These are phyloP conservation scores for Pavo muticus DNA, from an alignment of 2,113 vertebrate genomes.

Conservation along the genomic window DNA sequence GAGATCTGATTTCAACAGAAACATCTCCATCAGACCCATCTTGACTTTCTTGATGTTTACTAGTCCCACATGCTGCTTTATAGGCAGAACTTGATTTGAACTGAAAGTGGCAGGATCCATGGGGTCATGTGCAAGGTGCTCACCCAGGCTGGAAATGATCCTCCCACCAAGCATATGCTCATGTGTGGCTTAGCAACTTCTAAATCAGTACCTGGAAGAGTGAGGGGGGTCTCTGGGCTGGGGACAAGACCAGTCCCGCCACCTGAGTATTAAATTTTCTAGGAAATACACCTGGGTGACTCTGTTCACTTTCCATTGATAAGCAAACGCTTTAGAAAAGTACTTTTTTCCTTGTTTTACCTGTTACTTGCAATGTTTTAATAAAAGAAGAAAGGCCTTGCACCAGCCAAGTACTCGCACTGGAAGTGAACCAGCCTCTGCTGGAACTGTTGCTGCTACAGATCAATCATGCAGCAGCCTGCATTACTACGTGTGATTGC, in stretches of 20 bases:
- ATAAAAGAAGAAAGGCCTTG: not conserved
- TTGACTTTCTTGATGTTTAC: not conserved
- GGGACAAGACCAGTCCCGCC: not conserved
- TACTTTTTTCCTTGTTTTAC: not conserved
- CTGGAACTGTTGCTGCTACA: not conserved
- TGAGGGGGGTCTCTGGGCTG: not conserved
- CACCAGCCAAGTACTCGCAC: not conserved
- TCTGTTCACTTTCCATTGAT: not conserved
- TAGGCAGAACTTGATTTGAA: not conserved
- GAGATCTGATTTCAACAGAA: not conserved
- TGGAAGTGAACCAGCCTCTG: not conserved
- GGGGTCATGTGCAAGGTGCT: not conserved
- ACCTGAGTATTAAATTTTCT: not conserved
- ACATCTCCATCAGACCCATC: not conserved
- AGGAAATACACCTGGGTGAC: not conserved
- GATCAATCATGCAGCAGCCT: slow-evolving; percentile 22
- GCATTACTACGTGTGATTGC: slow-evolving; percentile 45
- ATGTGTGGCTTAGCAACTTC: accelerated
- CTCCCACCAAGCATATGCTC: not conserved
- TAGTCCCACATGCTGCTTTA: not conserved
- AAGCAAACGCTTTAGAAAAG: not conserved
- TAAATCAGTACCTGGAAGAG: not conserved
- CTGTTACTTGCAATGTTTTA: not conserved
- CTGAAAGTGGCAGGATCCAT: not conserved
- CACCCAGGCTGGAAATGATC: not conserved